Conservation (phyloP, 2,113 vertebrate genomes). For the Dolichallabes microphthalmus region DNA sequence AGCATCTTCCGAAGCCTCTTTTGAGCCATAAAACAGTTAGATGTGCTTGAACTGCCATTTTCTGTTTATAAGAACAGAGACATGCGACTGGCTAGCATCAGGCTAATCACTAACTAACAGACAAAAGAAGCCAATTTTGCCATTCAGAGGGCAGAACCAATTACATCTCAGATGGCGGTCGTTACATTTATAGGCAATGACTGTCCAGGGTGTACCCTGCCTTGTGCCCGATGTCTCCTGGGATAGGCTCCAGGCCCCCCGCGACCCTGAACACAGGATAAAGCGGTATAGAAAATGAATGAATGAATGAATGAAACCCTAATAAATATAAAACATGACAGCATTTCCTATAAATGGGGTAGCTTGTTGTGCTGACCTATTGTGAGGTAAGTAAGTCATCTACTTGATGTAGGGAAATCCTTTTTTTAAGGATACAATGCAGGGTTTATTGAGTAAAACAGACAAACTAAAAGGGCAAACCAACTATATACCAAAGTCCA, state of each 20-base stretch:
- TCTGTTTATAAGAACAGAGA: background rate
- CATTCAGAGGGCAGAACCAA: background rate
- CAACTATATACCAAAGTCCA: background rate
- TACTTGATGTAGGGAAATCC: background rate
- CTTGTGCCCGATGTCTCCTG: too few species aligned
- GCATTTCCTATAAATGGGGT: background rate
- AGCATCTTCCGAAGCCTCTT: background rate
- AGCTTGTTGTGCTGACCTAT: background rate
- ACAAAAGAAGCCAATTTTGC: background rate
- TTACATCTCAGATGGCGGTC: background rate
- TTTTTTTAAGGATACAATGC: background rate
- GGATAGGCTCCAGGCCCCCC: too few species aligned
- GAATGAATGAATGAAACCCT: too few species aligned
- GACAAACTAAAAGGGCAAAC: conserved; percentile 3
- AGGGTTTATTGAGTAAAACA: background rate
- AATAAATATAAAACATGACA: background rate
- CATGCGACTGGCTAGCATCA: background rate
- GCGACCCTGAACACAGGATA: too few species aligned
- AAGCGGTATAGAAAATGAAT: too few species aligned
- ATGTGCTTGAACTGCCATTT: background rate
- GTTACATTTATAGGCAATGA: background rate
- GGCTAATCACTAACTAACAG: background rate
- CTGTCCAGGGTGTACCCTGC: too few species aligned
- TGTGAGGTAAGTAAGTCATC: background rate
- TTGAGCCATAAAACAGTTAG: background rate